Conservation (phyloP, 2,797 vertebrate genomes). For the Enteromius fasciolatus region DNA sequence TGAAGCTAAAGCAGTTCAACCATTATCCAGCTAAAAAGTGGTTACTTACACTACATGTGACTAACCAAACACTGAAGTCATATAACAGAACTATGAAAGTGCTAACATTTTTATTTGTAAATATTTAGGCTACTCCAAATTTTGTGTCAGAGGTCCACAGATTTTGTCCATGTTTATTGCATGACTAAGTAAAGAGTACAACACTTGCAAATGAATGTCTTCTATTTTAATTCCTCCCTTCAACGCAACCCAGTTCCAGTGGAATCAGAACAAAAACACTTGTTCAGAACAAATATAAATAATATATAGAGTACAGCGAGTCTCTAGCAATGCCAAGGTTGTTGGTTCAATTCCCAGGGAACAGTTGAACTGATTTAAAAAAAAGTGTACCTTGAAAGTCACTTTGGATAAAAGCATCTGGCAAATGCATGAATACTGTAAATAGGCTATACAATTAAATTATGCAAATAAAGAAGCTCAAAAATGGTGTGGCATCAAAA, state of each 20-base stretch:
- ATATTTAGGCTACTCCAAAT: neutral
- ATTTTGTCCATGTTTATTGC: neutral
- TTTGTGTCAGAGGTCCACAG: neutral
- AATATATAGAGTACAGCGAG: neutral
- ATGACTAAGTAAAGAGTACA: conserved; percentile 6
- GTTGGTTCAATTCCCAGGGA: neutral
- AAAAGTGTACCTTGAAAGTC: neutral
- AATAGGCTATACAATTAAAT: neutral
- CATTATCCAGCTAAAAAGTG: neutral
- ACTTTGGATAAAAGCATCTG: neutral
- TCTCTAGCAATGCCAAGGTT: too few relatives aligned
- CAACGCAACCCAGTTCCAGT: neutral
- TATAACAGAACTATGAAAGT: neutral
- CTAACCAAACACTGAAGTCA: neutral
- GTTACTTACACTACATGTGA: neutral
- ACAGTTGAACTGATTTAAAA: neutral
- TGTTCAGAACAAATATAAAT: conserved; percentile 8
- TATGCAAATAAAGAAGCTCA: neutral
- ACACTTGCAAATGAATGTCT: neutral
- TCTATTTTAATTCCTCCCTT: conserved; percentile 1
- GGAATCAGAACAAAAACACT: neutral
- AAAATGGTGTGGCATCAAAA: neutral
- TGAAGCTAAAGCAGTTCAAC: neutral
- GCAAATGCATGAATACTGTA: neutral
- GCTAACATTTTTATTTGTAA: neutral